These are phyloP conservation scores for Tangara arthus DNA, from an alignment of 2,797 vertebrate species.

Conservation along the genomic window DNA sequence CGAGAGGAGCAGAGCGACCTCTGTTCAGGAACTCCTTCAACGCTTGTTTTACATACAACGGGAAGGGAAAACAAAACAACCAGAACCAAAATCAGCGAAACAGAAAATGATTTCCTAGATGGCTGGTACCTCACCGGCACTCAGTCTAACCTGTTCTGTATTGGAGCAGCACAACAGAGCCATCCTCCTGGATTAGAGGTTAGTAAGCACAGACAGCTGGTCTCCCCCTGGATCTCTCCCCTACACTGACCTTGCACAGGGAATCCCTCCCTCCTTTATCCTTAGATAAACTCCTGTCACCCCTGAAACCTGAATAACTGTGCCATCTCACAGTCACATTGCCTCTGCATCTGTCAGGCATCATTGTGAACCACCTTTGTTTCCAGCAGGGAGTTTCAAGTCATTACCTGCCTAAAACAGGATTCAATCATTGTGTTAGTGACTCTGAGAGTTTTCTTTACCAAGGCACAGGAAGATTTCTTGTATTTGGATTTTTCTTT, in stretches of 20 bases:
- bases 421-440: not conserved
- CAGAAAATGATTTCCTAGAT: constrained; percentile 16
- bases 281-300: constrained; percentile 53
- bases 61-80: not conserved
- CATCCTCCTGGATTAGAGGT: not conserved
- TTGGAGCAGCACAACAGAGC: not conserved
- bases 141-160: not conserved
- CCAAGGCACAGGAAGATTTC: not conserved
- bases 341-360: constrained; percentile 18
- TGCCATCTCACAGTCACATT: constrained; percentile 42
- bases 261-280: constrained; percentile 50
- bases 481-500: not conserved
- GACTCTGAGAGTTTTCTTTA: not conserved
- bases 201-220: constrained; percentile 3
- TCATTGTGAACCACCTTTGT: constrained; percentile 43
- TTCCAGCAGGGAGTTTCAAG: constrained; percentile 42
- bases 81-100: constrained; percentile 8
- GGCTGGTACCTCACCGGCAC: not conserved
- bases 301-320: constrained; percentile 5
- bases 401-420: constrained; percentile 7
- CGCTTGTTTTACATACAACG: not conserved
- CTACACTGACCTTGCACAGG: constrained; percentile 22
- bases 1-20: not conserved
- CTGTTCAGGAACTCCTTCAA: constrained; percentile 8
- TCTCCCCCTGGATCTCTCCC: constrained; percentile 24